Evolutionary conservation across 1,140 invertebrate genomes (phyloP).

Genomic region (Monomorium pharaonis): DNA sequence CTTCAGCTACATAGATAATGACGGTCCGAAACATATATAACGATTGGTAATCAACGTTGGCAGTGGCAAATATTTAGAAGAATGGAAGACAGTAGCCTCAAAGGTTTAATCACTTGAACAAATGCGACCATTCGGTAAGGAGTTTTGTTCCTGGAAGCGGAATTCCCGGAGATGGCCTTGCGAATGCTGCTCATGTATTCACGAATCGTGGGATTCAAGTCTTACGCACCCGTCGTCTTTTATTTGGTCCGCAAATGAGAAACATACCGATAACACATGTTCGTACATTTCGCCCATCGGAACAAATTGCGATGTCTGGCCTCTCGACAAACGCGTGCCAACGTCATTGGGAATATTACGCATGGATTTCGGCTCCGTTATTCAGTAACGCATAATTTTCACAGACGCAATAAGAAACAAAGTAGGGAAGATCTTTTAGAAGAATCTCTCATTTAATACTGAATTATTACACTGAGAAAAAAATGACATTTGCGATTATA

Average conservation of each 20-base stretch:
- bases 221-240: conserved; percentile 27
- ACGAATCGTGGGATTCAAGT: conserved; percentile 63
- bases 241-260: conserved; percentile 49
- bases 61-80: conserved; percentile 9
- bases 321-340: conserved; percentile 36
- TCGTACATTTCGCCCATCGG: conserved; percentile 11
- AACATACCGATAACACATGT: conserved; percentile 71
- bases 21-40: conserved; percentile 16
- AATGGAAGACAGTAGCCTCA: neutral
- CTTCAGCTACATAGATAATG: too few relatives aligned
- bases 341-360: neutral
- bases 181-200: conserved; percentile 39
- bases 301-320: conserved; percentile 32
- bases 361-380: neutral
- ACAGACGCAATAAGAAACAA: neutral
- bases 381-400: neutral
- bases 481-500: too few relatives aligned
- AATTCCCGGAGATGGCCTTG: conserved; percentile 67
- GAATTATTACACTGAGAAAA: neutral
- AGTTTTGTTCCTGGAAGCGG: conserved; percentile 73
- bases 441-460: neutral
- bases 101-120: conserved; percentile 71
- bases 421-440: neutral
- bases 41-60: conserved; percentile 20
- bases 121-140: conserved; percentile 58